Evolutionary conservation across 2,888 invertebrate genomes (phyloP), one percentile per base, ranked within the genome.

Genomic region (Papilio demoleus): DNA sequence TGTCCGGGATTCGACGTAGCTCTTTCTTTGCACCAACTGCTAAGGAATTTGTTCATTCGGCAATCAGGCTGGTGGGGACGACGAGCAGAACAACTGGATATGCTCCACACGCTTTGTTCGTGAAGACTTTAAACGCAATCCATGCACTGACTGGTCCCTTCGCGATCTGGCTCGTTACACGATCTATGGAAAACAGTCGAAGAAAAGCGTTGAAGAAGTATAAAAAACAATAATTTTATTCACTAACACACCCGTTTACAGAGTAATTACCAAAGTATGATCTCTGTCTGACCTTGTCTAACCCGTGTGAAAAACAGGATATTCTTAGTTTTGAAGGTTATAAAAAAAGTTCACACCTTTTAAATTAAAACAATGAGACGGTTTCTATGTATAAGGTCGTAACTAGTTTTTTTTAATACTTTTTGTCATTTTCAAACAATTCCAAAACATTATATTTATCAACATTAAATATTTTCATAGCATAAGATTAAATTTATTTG

Each of bases 1-100:
- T 98, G 97, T 95, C 96, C 11, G 96, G 97, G 78, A 96, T 98
- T 70, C 93, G 94, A n/a, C 93, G 93, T 45, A 93, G 95, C 34
- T 94, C 95, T 0, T 93, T 95, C 86, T 94, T 97, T 89, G 96
- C 97, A 0, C 97, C 97, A 0, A 93, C 95, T 0, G 94, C 97
- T 0, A 93, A 95, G 56, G 93, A 88, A 40, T 97, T 94, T 82
- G 97, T 97, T 38, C 92, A 93, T 67, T 94, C 95, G 0, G 95
- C 97, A 0, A 84, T 97, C 1, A 93, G 92, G 67, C 94, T 96
- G 1, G 93, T 97, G 9, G 97, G 97, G 1, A 94, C 96, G 53
- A 92, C 94, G 56, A 88, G 93, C 14, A 93, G 93, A 63, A 96
- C 97, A 0, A 95, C 96, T 0, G 97, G 97, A 36, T 97, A 97